Conservation (phyloP, 53 echinoderm and acorn worm species). For the Paracentrotus lividus region DNA sequence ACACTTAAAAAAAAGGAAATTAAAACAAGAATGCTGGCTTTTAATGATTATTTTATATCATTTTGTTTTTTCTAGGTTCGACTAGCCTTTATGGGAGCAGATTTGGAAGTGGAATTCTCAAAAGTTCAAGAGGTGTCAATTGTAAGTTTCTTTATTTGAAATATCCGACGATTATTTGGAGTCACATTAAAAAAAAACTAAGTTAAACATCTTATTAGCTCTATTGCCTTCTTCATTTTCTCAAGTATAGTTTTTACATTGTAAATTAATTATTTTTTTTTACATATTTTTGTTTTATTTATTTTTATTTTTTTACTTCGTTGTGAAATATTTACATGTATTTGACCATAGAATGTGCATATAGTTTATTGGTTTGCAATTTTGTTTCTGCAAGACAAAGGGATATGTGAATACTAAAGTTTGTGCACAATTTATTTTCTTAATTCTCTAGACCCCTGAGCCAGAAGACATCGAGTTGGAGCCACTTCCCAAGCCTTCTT, state of each 20-base stretch:
- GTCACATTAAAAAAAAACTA: too few relatives aligned
- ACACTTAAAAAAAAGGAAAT: too few relatives aligned
- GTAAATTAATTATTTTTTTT: not conserved
- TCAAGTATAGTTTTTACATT: too few relatives aligned
- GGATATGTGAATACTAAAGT: not conserved
- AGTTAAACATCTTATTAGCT: too few relatives aligned
- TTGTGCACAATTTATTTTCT: not conserved
- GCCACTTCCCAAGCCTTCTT: conserved; percentile 8
- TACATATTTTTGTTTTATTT: not conserved
- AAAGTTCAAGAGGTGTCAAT: conserved; percentile 80
- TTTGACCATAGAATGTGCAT: too few relatives aligned
- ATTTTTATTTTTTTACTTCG: not conserved
- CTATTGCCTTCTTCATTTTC: too few relatives aligned
- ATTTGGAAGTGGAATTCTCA: conserved; percentile 80
- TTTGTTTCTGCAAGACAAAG: not conserved
- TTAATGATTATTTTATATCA: not conserved
- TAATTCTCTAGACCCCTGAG: conserved; percentile 45
- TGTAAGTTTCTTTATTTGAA: conserved; percentile 66
- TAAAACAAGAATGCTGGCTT: too few relatives aligned
- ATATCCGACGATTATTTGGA: too few relatives aligned
- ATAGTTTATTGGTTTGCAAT: not conserved
- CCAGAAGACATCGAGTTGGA: conserved; percentile 52
- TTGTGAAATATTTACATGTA: too few relatives aligned
- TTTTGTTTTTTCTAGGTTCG: conserved; percentile 64
- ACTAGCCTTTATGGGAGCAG: conserved; percentile 72